Percentiles rank a stretch among this genome's conserved stretches.
Evolutionary conservation across 1,140 invertebrate species (phyloP).

Genomic region (Vanessa tameamea): DNA sequence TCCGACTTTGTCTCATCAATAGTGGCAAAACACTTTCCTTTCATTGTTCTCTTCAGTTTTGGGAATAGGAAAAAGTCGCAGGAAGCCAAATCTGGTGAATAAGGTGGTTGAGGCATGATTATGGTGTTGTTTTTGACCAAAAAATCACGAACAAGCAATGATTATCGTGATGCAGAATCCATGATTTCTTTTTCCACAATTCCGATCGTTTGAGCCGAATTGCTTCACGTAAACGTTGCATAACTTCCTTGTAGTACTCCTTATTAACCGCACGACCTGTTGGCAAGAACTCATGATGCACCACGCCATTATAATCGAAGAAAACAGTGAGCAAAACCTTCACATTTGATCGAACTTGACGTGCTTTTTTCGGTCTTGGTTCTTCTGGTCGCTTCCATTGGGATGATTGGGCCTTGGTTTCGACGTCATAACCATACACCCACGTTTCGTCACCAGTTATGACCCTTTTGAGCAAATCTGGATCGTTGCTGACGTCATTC

Average conservation of each 20-base stretch:
- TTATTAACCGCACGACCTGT: conserved; percentile 50
- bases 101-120: conserved; percentile 26
- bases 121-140: conserved; percentile 33
- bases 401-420: not conserved
- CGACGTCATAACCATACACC: conserved; percentile 5
- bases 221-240: not conserved
- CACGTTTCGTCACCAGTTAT: conserved; percentile 5
- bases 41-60: too few relatives aligned
- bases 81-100: conserved; percentile 10
- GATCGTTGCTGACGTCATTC: too few relatives aligned
- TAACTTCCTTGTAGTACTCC: not conserved
- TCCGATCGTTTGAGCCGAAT: not conserved
- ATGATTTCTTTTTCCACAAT: conserved; percentile 18
- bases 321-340: conserved; percentile 42
- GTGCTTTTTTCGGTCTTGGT: conserved; percentile 1
- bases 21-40: too few relatives aligned
- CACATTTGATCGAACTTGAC: too few relatives aligned
- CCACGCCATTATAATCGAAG: conserved; percentile 44
- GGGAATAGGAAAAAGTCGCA: not conserved
- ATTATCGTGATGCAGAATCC: conserved; percentile 33
- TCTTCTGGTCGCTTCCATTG: not conserved
- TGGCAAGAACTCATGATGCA: conserved; percentile 55
- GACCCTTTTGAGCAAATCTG: not conserved
- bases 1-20: too few relatives aligned
- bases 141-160: conserved; percentile 32